Conservation (phyloP, 2,113 vertebrate genomes). For the Tychaedon coryphoeus region DNA sequence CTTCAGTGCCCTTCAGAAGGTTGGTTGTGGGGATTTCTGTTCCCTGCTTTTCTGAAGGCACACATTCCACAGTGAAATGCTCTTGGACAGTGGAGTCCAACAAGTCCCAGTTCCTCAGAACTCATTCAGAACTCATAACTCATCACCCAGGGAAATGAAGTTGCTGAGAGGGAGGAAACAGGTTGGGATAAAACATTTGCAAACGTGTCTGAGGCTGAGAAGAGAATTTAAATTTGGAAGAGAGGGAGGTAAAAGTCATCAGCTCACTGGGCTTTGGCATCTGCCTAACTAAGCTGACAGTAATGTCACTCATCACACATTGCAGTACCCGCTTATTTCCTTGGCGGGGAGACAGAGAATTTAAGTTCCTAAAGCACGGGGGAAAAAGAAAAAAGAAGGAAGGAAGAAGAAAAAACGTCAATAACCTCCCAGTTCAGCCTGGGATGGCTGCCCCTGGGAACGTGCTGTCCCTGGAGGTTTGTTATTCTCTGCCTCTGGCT, state of each 20-base stretch:
- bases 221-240: neutral
- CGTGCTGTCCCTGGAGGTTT: neutral
- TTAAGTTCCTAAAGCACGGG: neutral
- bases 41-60: neutral
- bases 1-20: neutral
- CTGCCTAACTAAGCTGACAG: neutral
- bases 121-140: neutral
- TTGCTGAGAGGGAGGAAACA: neutral
- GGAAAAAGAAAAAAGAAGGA: rapidly evolving
- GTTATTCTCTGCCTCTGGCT: neutral
- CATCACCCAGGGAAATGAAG: neutral
- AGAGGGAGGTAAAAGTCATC: neutral
- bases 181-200: neutral
- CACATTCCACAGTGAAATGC: neutral
- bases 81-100: neutral
- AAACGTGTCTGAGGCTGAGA: neutral
- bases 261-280: neutral
- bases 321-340: constrained; percentile 12
- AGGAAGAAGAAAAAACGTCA: too few relatives aligned
- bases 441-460: neutral
- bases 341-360: constrained; percentile 35
- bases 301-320: rapidly evolving
- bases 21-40: neutral
- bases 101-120: neutral
- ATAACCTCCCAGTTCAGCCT: neutral